Conservation (phyloP, 2,888 invertebrate species). For the Drosophila tanythrix region DNA sequence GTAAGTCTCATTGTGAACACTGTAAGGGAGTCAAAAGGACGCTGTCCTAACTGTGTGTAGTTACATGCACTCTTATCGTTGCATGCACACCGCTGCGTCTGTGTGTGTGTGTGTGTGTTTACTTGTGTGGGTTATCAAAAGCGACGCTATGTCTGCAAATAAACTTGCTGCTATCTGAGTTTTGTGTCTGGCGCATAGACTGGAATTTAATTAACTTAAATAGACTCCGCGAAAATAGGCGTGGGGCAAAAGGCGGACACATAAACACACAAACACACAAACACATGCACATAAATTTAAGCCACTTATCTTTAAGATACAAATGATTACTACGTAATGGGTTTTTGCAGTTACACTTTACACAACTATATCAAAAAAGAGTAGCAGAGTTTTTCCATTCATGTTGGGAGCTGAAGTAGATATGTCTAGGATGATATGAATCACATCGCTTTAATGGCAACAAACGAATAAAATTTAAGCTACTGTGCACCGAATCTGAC, state of each 20-base stretch:
- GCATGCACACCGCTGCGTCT: constrained; percentile 48
- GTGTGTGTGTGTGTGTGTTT: constrained; percentile 9
- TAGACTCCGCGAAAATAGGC: constrained; percentile 59
- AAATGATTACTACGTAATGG: constrained; percentile 28
- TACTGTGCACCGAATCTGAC: background rate
- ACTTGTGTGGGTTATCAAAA: constrained; percentile 59
- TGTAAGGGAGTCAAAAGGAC: constrained; percentile 37
- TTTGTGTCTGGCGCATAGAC: constrained; percentile 61
- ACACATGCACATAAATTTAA: constrained; percentile 21
- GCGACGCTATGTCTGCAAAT: constrained; percentile 62
- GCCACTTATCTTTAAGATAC: constrained; percentile 43
- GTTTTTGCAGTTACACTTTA: constrained; percentile 13
- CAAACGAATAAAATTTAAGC: background rate
- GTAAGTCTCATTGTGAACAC: constrained; percentile 65
- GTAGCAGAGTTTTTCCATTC: background rate
- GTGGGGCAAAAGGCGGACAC: constrained; percentile 19
- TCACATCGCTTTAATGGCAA: background rate
- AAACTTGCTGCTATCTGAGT: constrained; percentile 70
- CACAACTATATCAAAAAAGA: constrained; percentile 9
- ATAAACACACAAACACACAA: background rate
- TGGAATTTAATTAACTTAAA: constrained; percentile 80
- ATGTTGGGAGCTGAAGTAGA: background rate
- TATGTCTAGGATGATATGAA: background rate
- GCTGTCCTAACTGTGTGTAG: constrained; percentile 24
- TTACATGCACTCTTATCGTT: constrained; percentile 66